Evolutionary conservation across 1,140 invertebrate genomes (phyloP), one percentile per base, ranked within the genome.

Genomic region (Maconellicoccus hirsutus): DNA sequence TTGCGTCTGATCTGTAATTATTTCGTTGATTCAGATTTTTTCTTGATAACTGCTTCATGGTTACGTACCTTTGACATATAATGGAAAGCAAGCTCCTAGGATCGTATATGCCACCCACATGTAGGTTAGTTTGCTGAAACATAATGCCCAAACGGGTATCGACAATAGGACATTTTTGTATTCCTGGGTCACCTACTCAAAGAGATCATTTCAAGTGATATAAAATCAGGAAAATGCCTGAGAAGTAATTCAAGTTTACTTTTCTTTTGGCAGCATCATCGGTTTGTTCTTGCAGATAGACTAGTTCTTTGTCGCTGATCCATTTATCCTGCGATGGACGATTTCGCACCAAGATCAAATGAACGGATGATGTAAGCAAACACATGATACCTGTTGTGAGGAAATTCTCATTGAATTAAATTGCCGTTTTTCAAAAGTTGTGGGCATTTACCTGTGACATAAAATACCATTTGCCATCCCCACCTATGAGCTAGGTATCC

Each of bases 401-500:
- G 16, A 52, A 52, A 19, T 16, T 16, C 6, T 52, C 12, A 8
- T 8, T 14, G 2, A 19, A 52, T 52, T 52, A 33, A 33, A 33
- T 6, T 33, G 12, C 2, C 42, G 42, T 19, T 52, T 16, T 52
- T 52, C n/a, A 16, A 16, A 52, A 52, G 12, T 33, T 52, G 6
- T 52, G n/a, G 16, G 6, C 16, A 16, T 73, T 79, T 81, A 84
- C 91, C 92, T 78, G 92, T 93, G 0, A 92, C 85, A 77, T 94
- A 96, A 78, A 96, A 96, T 23, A 95, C 88, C 22, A 87, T 89
- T 0, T 22, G 22, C 61, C 61, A 66, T 4, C 69, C 69, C 21
- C 19, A 70, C 8, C 33, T 22, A 33, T 70, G 2, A 12, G 69
- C 69, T 8, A 70, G 14, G 38, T 22, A 39, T 25, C 69, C 69